A percentile compares a stretch with the other conserved stretches of the same genome.
phyloP scores from a whole-genome alignment of 2,113 vertebrate genomes.

The Craseonycteris thonglongyai region DNA sequence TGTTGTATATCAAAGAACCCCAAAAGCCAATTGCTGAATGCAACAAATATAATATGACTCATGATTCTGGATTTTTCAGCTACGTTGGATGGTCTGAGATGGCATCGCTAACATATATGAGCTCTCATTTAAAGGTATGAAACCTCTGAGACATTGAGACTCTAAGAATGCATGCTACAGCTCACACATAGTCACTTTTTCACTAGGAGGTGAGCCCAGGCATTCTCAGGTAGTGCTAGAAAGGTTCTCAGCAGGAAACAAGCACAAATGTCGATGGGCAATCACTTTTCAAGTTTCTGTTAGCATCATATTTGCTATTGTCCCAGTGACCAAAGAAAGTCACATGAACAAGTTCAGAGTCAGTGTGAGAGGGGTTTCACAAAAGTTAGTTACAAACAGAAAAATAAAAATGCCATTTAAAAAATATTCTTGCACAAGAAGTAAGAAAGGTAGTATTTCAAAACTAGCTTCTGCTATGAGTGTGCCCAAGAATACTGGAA shows the following conservation, averaged over 20 bases:
- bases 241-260: neutral
- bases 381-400: neutral
- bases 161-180: neutral
- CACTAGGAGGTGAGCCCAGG: neutral
- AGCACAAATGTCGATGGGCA: neutral
- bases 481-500: neutral
- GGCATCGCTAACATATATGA: neutral
- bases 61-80: neutral
- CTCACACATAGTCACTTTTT: neutral
- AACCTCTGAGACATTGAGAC: neutral
- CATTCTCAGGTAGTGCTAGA: neutral
- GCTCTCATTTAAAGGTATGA: accelerated
- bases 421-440: neutral
- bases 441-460: neutral
- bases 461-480: neutral
- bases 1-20: neutral
- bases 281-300: neutral
- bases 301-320: neutral
- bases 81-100: neutral
- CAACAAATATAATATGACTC: neutral
- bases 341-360: neutral
- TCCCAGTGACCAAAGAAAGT: neutral
- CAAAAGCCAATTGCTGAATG: neutral
- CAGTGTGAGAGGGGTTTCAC: accelerated
- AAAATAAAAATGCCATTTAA: neutral